Evolutionary conservation across 1,140 invertebrate genomes (phyloP), one percentile per base, ranked within the genome.

Genomic region (Chionoecetes opilio): DNA sequence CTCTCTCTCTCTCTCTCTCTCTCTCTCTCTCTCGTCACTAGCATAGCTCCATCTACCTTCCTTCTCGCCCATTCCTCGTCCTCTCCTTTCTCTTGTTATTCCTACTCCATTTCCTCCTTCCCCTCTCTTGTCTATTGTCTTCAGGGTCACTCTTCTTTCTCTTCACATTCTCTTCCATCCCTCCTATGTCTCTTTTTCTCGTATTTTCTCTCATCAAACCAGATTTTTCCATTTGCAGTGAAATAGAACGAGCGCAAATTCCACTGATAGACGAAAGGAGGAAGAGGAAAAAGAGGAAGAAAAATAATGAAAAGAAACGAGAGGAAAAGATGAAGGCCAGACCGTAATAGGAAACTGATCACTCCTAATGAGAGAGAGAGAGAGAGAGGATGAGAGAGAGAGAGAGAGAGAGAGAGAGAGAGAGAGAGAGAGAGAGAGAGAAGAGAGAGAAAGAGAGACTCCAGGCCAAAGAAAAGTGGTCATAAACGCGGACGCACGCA

Each of bases 131-230:
- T 46, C 41, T 8, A 46, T 14, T 14, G n/a, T n/a, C n/a, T n/a
- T 17, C 46, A 53, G 21, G 2, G 21, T 9, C 8, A 14, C 21
- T 9, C 46, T 3, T 3, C 46, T 0, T 53, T 17, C 46, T 53
- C 2, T 53, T 9, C 9, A 11, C 11, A 53, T 53, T 53, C 46
- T 11, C 63, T n/a, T 21, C 63, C 63, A 75, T 14, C 63, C 63
- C 63, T 75, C 63, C 53, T 8, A n/a, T 75, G n/a, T 75, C 63
- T 75, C n/a, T 26, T 75, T 26, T n/a, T 75, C 63, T 75, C 63
- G n/a, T 75, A 75, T 75, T 75, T 75, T 75, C 63, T 75, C 63
- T 75, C 63, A n/a, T 75, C 63, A 75, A 75, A 75, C 63, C 63
- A n/a, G 8, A 75, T 75, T 75, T 26, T 75, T 75, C n/a, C 63